A percentile compares a stretch with the other conserved stretches of the same genome.
Conservation (phyloP, 2,888 invertebrate genomes). For the Andrena trimmerana region DNA sequence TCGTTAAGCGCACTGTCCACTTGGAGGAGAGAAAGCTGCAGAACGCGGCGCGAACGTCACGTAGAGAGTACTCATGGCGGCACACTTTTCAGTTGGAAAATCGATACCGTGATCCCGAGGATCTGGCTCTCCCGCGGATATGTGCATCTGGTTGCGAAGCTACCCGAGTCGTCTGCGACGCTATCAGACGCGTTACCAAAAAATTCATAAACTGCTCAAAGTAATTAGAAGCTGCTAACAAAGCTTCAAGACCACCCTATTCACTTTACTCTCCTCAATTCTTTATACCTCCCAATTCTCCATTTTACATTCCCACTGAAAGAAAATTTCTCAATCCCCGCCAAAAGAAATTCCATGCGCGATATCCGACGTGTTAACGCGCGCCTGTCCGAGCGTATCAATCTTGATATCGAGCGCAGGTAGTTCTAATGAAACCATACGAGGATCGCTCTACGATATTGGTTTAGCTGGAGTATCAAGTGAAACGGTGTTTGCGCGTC, state of each 20-base stretch:
- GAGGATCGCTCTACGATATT: slow-evolving; percentile 39
- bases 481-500: slow-evolving; percentile 39
- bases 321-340: neutral
- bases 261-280: too few species aligned
- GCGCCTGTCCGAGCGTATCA: slow-evolving; percentile 34
- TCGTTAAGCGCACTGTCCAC: slow-evolving; percentile 49
- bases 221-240: too few species aligned
- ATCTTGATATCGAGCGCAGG: slow-evolving; percentile 17
- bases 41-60: slow-evolving; percentile 62
- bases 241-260: too few species aligned
- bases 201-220: too few species aligned
- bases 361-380: neutral
- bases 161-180: neutral
- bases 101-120: slow-evolving; percentile 61
- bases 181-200: too few species aligned
- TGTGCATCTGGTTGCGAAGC: neutral
- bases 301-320: too few species aligned
- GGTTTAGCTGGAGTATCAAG: slow-evolving; percentile 44
- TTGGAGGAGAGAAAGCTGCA: slow-evolving; percentile 70
- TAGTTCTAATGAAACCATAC: slow-evolving; percentile 46
- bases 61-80: slow-evolving; percentile 67
- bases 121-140: slow-evolving; percentile 31
- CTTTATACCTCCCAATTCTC: too few species aligned
- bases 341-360: too few species aligned
- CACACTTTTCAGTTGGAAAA: slow-evolving; percentile 70